Base-by-base conservation (phyloP, 2,888 invertebrate genomes). In the Diarsia brunnea region DNA sequence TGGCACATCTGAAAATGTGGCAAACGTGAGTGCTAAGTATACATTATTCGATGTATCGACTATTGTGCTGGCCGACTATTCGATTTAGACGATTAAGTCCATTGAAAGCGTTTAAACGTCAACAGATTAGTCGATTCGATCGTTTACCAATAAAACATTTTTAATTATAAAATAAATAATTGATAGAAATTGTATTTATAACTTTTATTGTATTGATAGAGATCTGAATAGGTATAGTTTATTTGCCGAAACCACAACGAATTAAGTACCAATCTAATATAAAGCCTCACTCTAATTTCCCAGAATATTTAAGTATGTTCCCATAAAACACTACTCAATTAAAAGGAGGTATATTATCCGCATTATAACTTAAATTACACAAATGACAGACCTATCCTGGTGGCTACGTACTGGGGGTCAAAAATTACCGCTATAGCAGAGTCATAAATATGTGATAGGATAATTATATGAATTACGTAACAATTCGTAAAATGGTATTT, bases 1-100 rank as follows among this genome's bases (percentile, higher is more conserved):
- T 84, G 95, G 92, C 82, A 93, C 90, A 95, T 95, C 96, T 96
- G 96, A 94, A 96, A 96, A 94, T 91, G 94, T 94, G 94, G 90
- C 89, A 92, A 91, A 83, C 85, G 88, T 95, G 94, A 94, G 93
- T 95, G 92, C 89, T 80, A 82, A 75, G 74, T 75, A 79, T 70
- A 87, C 64, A 86, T 82, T 84, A 84, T 67, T 78, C 80, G 79
- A 84, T 84, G 85, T 84, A 88, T 86, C 86, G 87, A 88, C 82
- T 87, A 88, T 80, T 87, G 78, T 63, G 71, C 73, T 75, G 75
- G 64, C 70, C 69, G 84, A 87, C 68, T 78, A 76, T 66, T 76
- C 69, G 71, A 85, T 45, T 78, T 49, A 67, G 67, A 66, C 31
- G 14, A 51, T 31, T 71, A 64, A 67, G 27, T 61, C 75, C 16